Evolutionary conservation across 2,113 vertebrate species (phyloP).

Genomic region (Gymnocephalus cernua): DNA sequence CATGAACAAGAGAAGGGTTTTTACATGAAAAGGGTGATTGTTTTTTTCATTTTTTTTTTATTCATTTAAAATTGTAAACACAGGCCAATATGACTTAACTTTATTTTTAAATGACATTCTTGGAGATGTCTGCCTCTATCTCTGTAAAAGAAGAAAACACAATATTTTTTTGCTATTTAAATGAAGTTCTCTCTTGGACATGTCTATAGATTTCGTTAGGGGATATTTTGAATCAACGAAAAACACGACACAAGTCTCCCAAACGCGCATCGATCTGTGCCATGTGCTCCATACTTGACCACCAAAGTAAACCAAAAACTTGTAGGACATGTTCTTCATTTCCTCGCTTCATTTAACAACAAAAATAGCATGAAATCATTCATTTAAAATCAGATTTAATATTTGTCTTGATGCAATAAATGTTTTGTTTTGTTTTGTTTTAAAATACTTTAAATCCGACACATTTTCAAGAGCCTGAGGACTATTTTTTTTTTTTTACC

Average conservation of each 20-base stretch:
- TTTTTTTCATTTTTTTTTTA: neutral
- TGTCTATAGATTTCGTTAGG: constrained; percentile 68
- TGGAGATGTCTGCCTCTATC: neutral
- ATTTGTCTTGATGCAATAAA: neutral
- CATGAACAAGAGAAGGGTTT: neutral
- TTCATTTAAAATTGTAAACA: neutral
- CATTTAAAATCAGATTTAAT: constrained; percentile 4
- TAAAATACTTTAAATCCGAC: neutral
- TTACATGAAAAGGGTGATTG: neutral
- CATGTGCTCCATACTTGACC: constrained; percentile 4
- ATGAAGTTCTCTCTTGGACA: neutral
- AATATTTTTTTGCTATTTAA: neutral
- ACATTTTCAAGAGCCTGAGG: neutral
- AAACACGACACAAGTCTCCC: constrained; percentile 13
- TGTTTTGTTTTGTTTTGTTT: neutral
- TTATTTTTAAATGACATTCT: neutral
- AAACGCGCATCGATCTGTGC: neutral
- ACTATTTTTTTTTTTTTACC: neutral
- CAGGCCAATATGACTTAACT: neutral
- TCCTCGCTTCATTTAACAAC: neutral
- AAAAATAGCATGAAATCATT: neutral
- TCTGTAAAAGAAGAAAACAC: neutral
- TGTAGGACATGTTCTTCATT: neutral
- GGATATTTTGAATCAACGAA: constrained; percentile 74
- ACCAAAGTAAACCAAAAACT: neutral